Base-by-base conservation (phyloP, 2,888 invertebrate species). In the Rhagonycha lutea region DNA sequence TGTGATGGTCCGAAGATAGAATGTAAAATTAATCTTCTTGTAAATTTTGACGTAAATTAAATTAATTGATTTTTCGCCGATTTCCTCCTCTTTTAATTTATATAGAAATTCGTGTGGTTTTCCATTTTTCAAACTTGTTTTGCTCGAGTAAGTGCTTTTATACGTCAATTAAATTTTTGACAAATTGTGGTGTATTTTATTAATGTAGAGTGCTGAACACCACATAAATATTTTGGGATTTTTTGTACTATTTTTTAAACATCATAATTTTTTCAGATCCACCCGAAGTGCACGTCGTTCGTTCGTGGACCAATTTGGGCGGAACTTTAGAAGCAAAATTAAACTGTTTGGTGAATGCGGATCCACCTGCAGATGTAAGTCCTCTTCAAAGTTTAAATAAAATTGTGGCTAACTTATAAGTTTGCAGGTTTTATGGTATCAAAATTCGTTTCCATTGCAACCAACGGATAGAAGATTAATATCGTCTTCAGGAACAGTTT, bases 321-420 rank as follows among this genome's bases (percentile, higher is more conserved):
- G 92, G 92, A 86, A 91, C 91, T 65, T 88, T 91, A 80, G 91
- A 92, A 83, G 90, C 91, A 18, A 91, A 91, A 83, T 85, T 92
- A 73, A 91, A 91, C 73, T 92, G 92, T 83, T 88, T 90, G 63
- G 91, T 92, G 2, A 91, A 92, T 83, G 91, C 92, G 9, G 92
- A 92, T 86, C 88, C 88, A 4, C 87, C 87, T 23, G 87, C 87
- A 8, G 88, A 88, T 82, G 88, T 88, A 81, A 80, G 79, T 79
- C 12, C 24, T 61, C 12, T 18, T 18, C 14, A 10, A 60, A 10
- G 10, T 61, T 12, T 47, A 2, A 0, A 28, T 18, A 9, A 67
- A 7, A 18, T 60, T n/a, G 14, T 24, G 23, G 9, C 3, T 63
- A 23, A 32, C 24, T 23, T 63, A 12, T 28, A 47, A 11, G 11